These are phyloP conservation scores for Leptodactylus fuscus DNA, from an alignment of 2,113 vertebrate species.

Conservation along the genomic window DNA sequence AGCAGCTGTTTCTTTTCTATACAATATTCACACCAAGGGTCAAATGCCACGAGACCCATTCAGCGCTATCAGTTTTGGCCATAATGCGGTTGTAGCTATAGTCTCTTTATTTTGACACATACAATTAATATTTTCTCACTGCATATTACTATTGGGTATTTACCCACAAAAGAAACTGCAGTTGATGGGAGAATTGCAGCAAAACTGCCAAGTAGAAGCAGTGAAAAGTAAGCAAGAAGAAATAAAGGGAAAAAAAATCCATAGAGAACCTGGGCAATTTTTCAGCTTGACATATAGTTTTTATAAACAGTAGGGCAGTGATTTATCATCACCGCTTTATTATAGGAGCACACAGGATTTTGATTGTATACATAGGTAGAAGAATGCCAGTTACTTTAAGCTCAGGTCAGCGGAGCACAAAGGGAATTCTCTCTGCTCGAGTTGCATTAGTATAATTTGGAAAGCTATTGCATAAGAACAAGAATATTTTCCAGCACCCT, in stretches of 20 bases:
- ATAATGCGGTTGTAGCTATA: neutral
- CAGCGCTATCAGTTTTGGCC: slow-evolving; percentile 19
- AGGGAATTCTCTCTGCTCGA: slow-evolving; percentile 34
- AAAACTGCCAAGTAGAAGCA: neutral
- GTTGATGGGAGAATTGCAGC: neutral
- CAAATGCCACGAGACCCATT: slow-evolving; percentile 37
- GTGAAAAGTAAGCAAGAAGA: slow-evolving; percentile 1
- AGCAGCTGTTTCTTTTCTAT: slow-evolving; percentile 38
- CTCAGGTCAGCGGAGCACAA: slow-evolving; percentile 43
- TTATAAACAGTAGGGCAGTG: slow-evolving; percentile 42
- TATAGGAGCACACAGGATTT: slow-evolving; percentile 33
- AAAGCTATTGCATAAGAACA: slow-evolving; percentile 28
- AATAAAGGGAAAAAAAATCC: neutral
- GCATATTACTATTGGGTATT: slow-evolving; percentile 31
- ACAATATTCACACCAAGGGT: slow-evolving; percentile 28
- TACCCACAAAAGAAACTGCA: neutral
- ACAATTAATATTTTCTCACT: slow-evolving; percentile 16
- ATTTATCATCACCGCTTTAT: slow-evolving; percentile 49
- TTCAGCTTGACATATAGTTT: slow-evolving; percentile 51
- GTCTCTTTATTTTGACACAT: slow-evolving; percentile 12
- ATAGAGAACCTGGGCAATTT: slow-evolving; percentile 20
- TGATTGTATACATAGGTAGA: slow-evolving; percentile 50
- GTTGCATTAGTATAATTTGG: slow-evolving; percentile 46
- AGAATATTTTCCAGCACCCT: slow-evolving; percentile 30
- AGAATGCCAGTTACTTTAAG: slow-evolving; percentile 32